These are phyloP conservation scores for Brachypalpus laphriformis DNA, from an alignment of 2,888 invertebrate species.

Conservation along the genomic window DNA sequence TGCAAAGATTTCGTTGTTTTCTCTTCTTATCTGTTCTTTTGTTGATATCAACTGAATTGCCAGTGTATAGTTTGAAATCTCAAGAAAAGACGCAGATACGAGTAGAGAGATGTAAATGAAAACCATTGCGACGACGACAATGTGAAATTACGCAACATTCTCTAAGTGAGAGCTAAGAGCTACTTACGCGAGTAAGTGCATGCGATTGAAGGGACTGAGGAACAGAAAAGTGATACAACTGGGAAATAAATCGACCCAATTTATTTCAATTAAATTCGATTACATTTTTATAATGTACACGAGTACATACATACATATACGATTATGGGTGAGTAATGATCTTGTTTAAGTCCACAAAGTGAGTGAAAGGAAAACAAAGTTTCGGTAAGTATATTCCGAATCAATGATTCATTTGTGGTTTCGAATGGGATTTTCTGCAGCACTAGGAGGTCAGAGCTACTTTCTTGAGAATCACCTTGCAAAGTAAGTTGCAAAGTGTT, in stretches of 20 bases:
- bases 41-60: background rate
- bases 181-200: background rate
- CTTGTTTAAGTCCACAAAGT: conserved; percentile 46
- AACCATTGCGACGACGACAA: background rate
- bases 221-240: background rate
- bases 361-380: conserved; percentile 18
- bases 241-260: conserved; percentile 60
- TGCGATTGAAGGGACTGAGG: background rate
- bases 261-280: conserved; percentile 69
- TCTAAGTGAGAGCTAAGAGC: background rate
- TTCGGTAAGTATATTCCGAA: conserved; percentile 9
- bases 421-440: background rate
- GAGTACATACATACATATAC: conserved; percentile 16
- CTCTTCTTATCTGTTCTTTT: conserved; percentile 10
- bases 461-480: too few species aligned
- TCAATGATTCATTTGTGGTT: conserved; percentile 51
- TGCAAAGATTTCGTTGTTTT: background rate
- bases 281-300: conserved; percentile 42
- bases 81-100: conserved; percentile 8
- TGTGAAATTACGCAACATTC: background rate
- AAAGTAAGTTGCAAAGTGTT: too few species aligned
- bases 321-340: conserved; percentile 60
- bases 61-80: conserved; percentile 1
- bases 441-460: background rate
- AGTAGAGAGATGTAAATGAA: background rate